Conservation (phyloP, 1,140 invertebrate species). For the Atta colombica region DNA sequence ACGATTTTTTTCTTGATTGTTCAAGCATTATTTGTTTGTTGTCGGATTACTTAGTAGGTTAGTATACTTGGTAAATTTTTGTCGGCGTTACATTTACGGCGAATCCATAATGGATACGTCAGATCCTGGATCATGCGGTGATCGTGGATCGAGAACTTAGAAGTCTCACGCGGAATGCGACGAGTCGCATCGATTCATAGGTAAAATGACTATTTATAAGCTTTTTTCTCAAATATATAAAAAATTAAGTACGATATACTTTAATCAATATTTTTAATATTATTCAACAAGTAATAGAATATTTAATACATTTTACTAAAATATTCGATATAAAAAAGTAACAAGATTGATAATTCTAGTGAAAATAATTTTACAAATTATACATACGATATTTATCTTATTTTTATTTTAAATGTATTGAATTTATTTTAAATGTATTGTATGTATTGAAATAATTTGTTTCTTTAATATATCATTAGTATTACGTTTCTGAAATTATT, state of each 20-base stretch:
- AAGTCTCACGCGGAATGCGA: slow-evolving; percentile 11
- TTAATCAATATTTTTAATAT: not conserved
- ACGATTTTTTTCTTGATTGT: slow-evolving; percentile 77
- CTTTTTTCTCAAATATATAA: not conserved
- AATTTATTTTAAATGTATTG: not conserved
- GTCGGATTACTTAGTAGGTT: slow-evolving; percentile 61
- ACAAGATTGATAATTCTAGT: not conserved
- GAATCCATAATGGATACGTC: slow-evolving; percentile 5
- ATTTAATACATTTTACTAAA: not conserved
- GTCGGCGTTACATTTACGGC: not conserved
- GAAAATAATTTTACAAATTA: slow-evolving; percentile 7
- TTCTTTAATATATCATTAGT: not conserved
- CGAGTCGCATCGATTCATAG: slow-evolving; percentile 34
- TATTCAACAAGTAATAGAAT: not conserved
- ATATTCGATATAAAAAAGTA: not conserved
- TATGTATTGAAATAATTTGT: not conserved
- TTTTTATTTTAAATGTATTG: not conserved
- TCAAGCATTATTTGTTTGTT: slow-evolving; percentile 77
- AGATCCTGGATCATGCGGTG: not conserved
- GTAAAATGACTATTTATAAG: slow-evolving; percentile 1
- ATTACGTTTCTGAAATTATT: not conserved
- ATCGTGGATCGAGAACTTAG: slow-evolving; percentile 18
- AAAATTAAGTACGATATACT: slow-evolving; percentile 16
- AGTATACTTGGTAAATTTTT: slow-evolving; percentile 64
- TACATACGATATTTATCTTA: not conserved